Evolutionary conservation across 64 coral and sea anemone genomes (phyloP), one percentile per base, ranked within the genome.

Genomic region (Actinia equina): DNA sequence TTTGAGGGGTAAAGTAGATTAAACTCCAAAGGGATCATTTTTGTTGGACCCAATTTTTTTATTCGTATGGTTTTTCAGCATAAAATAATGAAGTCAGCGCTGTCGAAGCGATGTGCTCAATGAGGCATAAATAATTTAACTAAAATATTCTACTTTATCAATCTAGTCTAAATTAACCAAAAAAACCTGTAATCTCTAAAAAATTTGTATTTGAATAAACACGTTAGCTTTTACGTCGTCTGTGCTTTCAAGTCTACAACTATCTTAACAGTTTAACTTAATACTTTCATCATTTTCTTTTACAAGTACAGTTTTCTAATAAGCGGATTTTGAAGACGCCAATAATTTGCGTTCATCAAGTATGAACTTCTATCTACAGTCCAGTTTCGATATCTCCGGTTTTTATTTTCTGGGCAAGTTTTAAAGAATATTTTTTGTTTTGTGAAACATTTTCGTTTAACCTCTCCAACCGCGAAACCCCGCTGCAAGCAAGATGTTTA

Each of bases 121-220:
- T 25, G 41, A 74, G 69, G 26, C 69, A 74, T 74, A 41, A 74
- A 74, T 74, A 74, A 74, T 74, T 74, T 41, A 74, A 74, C 23
- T 42, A 74, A 74, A 74, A 74, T 74, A 42, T 74, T 74, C 7
- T 74, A 25, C n/a, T 19, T 74, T 74, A 16, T 74, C 69, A 74
- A 13, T 42, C 62, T 65, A 65, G 69, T 26, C 15, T 15, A 27
- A 8, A 22, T 19, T 20, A 74, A 30, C n/a, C 12, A 26, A 26
- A 41, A 37, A 30, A 74, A 30, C 8, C 69, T 74, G 69, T 74
- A 74, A 74, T 74, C 69, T 20, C 22, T 74, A 74, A 15, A 74
- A 74, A 8, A 42, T 74, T 74, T 74, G 26, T 74, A 74, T 74
- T 30, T 41, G 69, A 74, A 74, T 74, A 74, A 74, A 74, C 69